Base-by-base conservation (phyloP, 2,797 vertebrate genomes). In the Channa striata region DNA sequence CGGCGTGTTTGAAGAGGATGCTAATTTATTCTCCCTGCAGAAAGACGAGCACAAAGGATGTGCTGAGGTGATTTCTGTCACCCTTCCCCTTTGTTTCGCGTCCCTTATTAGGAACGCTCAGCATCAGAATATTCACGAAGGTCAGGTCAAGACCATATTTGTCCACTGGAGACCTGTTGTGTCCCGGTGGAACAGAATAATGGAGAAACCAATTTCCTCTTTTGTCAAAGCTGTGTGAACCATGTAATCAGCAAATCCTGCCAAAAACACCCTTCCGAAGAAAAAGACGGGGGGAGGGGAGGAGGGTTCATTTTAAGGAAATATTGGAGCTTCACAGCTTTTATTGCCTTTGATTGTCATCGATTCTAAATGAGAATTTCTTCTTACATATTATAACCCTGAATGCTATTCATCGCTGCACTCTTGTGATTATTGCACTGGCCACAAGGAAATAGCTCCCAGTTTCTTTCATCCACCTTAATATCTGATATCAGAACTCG, bases 141-240 rank as follows among this genome's bases (percentile, higher is more conserved):
- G 82, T 80, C 72, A 44, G 71, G 74, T 83, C 73, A 61, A 80
- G 73, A 74, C 70, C 64, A 44, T 68, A 54, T 84, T 79, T 80
- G 76, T 83, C 83, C 77, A 57, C 37, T n/a, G 40, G 79, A 79
- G 84, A 72, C 77, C 77, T 69, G 83, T 77, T 76, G 78, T 73
- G 63, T 91, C 83, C 72, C 68, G 0, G 44, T 63, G 74, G 81
- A 74, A 79, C 25, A 33, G 78, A 84, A 78, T 82, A 86, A 88
- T 80, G 72, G 80, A 76, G 72, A 86, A 89, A 83, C 77, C 85
- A 84, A 87, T 89, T 89, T 88, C 76, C 84, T 83, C 80, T 74
- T 84, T 88, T 81, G 88, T 90, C 44, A 61, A 57, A 71, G 74
- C 77, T 2, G 58, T 67, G 68, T 76, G 76, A 82, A 80, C 61